phyloP scores from a whole-genome alignment of 2,113 vertebrate species.

The Bambusicola thoracicus region DNA sequence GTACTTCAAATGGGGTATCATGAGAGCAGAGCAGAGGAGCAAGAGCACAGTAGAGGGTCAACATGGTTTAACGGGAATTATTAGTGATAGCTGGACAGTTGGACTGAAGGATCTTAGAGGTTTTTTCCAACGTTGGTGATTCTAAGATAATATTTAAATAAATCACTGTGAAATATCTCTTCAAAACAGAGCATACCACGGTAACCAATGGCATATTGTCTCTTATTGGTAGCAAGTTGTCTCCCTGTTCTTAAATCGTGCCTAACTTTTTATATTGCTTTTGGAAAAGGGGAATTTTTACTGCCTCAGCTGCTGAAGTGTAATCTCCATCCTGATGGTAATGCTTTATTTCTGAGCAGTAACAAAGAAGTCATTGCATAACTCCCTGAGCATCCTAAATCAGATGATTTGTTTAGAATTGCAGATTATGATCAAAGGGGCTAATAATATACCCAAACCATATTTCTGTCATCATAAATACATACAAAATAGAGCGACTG shows the following conservation, averaged over 20 bases:
- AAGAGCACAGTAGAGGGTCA: too few species aligned
- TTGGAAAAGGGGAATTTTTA: background rate
- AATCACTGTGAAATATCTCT: background rate
- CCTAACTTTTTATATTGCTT: background rate
- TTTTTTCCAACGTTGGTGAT: too few species aligned
- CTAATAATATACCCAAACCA: background rate
- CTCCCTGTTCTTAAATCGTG: background rate
- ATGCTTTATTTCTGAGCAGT: constrained; percentile 5
- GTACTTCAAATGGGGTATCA: too few species aligned
- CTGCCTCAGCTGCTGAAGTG: background rate
- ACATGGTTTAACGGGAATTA: too few species aligned
- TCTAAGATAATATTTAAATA: background rate
- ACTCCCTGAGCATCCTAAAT: constrained; percentile 35
- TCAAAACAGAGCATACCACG: background rate
- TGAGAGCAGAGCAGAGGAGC: too few species aligned
- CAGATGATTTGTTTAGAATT: constrained; percentile 58
- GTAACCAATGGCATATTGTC: background rate
- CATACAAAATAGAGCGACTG: constrained; percentile 7
- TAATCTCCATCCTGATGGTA: background rate
- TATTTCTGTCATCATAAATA: constrained; percentile 30
- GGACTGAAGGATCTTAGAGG: too few species aligned
- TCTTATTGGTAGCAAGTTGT: background rate
- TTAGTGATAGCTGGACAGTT: too few species aligned
- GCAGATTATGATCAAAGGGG: constrained; percentile 40
- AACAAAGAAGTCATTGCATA: constrained; percentile 16